These are phyloP conservation scores for Lithophane semibrunnea DNA, from an alignment of 2,888 invertebrate genomes.

Conservation along the genomic window DNA sequence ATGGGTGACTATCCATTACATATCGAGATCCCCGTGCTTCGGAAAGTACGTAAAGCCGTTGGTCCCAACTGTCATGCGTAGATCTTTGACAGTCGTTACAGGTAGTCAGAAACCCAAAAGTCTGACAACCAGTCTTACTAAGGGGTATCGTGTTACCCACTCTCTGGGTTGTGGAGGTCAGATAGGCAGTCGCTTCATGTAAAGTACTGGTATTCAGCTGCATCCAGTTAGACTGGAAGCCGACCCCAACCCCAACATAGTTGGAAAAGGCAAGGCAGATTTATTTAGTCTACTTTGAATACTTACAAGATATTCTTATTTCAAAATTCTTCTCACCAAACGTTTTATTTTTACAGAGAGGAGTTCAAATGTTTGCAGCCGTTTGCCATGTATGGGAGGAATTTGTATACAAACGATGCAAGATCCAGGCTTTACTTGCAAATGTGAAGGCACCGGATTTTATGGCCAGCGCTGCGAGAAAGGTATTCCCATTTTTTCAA, in stretches of 20 bases:
- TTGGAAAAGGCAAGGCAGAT: background rate
- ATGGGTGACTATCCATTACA: background rate
- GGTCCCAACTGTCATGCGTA: background rate
- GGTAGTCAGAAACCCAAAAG: background rate
- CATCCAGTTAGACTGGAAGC: background rate
- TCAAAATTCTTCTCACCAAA: background rate
- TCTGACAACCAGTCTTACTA: background rate
- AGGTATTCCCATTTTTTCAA: constrained; percentile 80
- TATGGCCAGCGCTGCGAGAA: constrained; percentile 93
- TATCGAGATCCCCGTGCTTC: background rate
- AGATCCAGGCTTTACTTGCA: constrained; percentile 92
- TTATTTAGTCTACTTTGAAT: background rate
- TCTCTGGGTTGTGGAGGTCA: background rate
- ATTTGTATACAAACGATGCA: constrained; percentile 92
- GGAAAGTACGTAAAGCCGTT: background rate
- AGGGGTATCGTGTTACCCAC: background rate
- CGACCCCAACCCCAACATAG: background rate
- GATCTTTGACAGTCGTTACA: background rate
- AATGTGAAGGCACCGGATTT: constrained; percentile 94
- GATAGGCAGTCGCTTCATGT: too few relatives aligned
- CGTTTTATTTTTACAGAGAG: constrained; percentile 71
- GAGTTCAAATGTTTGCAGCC: constrained; percentile 92
- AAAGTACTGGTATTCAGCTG: background rate
- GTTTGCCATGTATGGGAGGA: constrained; percentile 92
- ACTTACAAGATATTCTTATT: background rate